These are phyloP conservation scores for Acromyrmex echinatior DNA, from an alignment of 1,140 invertebrate genomes.

Conservation along the genomic window DNA sequence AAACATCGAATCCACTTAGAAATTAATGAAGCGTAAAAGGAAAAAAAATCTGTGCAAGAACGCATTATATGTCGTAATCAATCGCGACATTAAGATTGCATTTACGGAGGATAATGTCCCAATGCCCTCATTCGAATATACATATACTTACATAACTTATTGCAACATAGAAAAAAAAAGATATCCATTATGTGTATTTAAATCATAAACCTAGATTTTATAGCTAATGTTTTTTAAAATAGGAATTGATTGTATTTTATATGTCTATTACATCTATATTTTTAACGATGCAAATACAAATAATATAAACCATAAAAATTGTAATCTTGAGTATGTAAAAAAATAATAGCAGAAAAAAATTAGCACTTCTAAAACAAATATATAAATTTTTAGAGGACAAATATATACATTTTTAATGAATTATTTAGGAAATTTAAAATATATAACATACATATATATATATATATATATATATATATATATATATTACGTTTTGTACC, in stretches of 20 bases:
- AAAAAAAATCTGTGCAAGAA: neutral
- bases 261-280: neutral
- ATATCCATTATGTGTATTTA: neutral
- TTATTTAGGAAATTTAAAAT: neutral
- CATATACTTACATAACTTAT: neutral
- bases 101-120: neutral
- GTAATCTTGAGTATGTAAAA: neutral
- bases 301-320: neutral
- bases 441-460: neutral
- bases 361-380: constrained; percentile 10
- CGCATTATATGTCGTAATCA: constrained; percentile 46
- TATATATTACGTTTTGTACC: constrained; percentile 33
- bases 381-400: neutral
- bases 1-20: neutral
- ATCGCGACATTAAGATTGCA: neutral
- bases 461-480: neutral
- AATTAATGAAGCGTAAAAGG: constrained; percentile 6
- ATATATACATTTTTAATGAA: neutral
- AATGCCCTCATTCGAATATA: constrained; percentile 22
- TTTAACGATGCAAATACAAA: neutral
- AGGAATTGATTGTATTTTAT: neutral
- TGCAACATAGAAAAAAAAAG: neutral
- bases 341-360: neutral
- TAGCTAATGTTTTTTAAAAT: neutral
- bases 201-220: constrained; percentile 1